Conservation (phyloP, 2,888 invertebrate genomes). For the Tipula confusa region DNA sequence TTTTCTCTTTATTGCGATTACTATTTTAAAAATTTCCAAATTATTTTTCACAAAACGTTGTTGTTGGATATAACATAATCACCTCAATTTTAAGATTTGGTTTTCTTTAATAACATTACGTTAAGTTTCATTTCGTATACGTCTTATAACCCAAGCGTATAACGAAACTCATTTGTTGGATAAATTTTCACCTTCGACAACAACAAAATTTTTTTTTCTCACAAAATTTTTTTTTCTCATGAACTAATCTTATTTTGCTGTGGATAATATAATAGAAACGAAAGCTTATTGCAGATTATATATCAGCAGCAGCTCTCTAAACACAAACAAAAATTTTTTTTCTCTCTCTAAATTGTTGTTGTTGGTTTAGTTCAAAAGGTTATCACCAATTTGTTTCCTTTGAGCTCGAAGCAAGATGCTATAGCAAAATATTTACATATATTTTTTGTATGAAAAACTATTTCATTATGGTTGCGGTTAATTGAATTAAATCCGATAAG, state of each 20-base stretch:
- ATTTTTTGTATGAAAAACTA: background rate
- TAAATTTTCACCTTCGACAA: background rate
- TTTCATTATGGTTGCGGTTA: background rate
- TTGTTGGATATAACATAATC: background rate
- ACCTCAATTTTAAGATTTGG: background rate
- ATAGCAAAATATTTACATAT: background rate
- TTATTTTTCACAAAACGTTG: background rate
- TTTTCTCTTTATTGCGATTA: background rate
- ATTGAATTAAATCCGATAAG: background rate
- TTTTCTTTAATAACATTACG: background rate
- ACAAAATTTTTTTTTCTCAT: too few relatives aligned
- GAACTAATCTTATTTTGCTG: background rate
- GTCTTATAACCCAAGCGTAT: background rate
- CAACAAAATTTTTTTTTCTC: background rate
- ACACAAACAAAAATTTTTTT: background rate
- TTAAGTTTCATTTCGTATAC: background rate
- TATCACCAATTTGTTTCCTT: background rate
- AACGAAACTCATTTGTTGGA: background rate
- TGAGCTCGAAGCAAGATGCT: background rate
- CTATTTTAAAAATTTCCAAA: background rate
- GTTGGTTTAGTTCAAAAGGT: background rate
- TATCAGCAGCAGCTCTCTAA: background rate
- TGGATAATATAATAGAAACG: conserved; percentile 7
- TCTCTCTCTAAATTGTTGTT: background rate
- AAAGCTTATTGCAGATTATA: background rate